Evolutionary conservation across 2,888 invertebrate genomes (phyloP), one percentile per base, ranked within the genome.

Genomic region (Sialis lutaria): DNA sequence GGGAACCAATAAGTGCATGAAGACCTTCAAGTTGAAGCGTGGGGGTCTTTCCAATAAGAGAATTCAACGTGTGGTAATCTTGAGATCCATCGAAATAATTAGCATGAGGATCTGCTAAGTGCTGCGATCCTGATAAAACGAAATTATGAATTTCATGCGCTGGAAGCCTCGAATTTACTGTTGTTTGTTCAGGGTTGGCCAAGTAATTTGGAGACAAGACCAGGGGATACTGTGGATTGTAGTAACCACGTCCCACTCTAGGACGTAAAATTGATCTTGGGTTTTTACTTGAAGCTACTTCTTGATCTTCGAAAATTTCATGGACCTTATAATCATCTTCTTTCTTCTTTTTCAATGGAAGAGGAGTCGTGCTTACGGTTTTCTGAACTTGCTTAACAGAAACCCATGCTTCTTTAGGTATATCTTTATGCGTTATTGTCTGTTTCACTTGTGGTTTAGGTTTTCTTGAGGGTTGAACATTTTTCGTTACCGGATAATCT

Each of bases 1-100:
- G 30, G 31, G 7, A 30, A 10, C 42, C 10, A 30, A 73, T 53
- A 5, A 73, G 55, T 48, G 67, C 64, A 40, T 69, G 67, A 2
- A 73, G 57, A 1, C 71, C 72, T 53, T 70, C 63, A 13, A 74
- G 60, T 57, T 74, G 72, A 47, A 66, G 64, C 6, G 62, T 61
- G 0, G 72, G 70, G 1, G 66, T 62, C 56, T 70, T 69, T 12
- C 70, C 73, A 33, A 73, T 58, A 6, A 74, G 55, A 1, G 67
- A 60, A 40, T 64, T 66, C 1, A 73, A 55, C n/a, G 67, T 67
- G 39, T 65, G 60, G 7, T 72, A 63, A 41, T 62, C 51, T 13
- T 52, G 43, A 50, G 48, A 13, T 3, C 49, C 45, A 10, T 13
- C 42, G 8, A 22, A 42, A 30, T 42, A 9, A 41, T 44, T 45